Evolutionary conservation across 92 coral and sea anemone species (phyloP).

Genomic region (Nematostella vectensis): DNA sequence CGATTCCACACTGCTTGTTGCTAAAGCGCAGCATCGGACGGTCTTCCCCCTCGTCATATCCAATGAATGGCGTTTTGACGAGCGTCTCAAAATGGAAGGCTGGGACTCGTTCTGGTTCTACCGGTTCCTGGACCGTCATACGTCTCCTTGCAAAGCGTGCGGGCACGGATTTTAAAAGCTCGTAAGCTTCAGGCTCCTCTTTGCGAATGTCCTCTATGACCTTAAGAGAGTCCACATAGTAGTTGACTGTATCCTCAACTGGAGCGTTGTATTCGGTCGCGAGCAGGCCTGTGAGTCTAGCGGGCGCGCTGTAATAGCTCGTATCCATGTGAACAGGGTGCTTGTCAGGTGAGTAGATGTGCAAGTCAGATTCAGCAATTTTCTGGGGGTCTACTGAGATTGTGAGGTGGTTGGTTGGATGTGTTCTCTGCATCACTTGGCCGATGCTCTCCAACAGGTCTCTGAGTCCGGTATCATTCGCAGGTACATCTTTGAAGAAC

Average conservation of each 20-base stretch:
- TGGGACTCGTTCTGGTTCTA: conserved; percentile 2
- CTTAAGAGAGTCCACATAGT: conserved; percentile 14
- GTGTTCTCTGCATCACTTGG: conserved; percentile 10
- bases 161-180: conserved; percentile 17
- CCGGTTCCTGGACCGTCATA: conserved; percentile 11
- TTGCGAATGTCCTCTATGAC: conserved; percentile 25
- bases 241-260: conserved; percentile 9
- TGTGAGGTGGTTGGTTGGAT: conserved; percentile 5
- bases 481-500: conserved; percentile 23
- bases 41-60: conserved; percentile 16
- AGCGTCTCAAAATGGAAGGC: conserved; percentile 8
- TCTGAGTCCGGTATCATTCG: conserved; percentile 12
- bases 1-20: conserved; percentile 22
- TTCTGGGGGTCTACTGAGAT: background rate
- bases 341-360: conserved; percentile 1
- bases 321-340: conserved; percentile 26
- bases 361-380: background rate
- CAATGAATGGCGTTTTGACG: conserved; percentile 4
- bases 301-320: conserved; percentile 6
- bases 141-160: conserved; percentile 16
- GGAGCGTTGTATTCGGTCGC: conserved; percentile 11
- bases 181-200: conserved; percentile 34
- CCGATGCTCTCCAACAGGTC: conserved; percentile 15
- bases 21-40: conserved; percentile 6
- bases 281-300: conserved; percentile 11